Base-by-base conservation (phyloP, 35 echinoderm and acorn worm species). In the Strongylocentrotus purpuratus region DNA sequence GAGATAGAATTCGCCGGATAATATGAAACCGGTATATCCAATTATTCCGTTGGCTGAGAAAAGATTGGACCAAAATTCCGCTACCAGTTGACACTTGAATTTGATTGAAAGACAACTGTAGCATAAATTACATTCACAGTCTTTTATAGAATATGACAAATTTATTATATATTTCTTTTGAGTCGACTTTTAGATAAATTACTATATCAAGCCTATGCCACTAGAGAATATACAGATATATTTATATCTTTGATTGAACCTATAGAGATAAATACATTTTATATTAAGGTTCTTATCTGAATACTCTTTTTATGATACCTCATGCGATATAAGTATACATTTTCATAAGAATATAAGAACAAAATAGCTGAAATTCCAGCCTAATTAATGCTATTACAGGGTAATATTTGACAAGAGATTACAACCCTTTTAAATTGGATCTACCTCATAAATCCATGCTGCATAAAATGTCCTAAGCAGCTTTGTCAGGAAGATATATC, bases 101-200 rank as follows among this genome's bases (percentile, higher is more conserved):
- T 89, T 89, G 87, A 89, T 45, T 89, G 13, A 45, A 46, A 2
- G 45, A 89, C 87, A 89, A 78, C 65, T 89, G 87, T 46, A 11
- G 87, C 32, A 41, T 45, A 89, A 89, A 89, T 46, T 28, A 41
- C 25, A 78, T 78, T 59, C 5, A 70, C 17, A 78, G 65, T 78
- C 65, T 78, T 78, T 4, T 78, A 78, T n/a, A n/a, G 22, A 78
- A 78, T n/a, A 78, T 78, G 5, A n/a, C 11, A 78, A 78, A 78
- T 78, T 5, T 78, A 78, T 14, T 55, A 55, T 1, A 78, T 22
- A 78, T 78, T 78, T 22, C 65, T 20, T 25, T 18, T 22, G 20
- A 70, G 61, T 70, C 17, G 6, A 78, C 20, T 78, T 78, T 22
- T 5, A 0, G 65, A n/a, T 78, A 78, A 78, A 78, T 78, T 78